Percentiles rank a stretch among this genome's conserved stretches.
These are phyloP conservation scores for Rattus rattus DNA, from an alignment of 2,113 vertebrate species.

Conservation along the genomic window DNA sequence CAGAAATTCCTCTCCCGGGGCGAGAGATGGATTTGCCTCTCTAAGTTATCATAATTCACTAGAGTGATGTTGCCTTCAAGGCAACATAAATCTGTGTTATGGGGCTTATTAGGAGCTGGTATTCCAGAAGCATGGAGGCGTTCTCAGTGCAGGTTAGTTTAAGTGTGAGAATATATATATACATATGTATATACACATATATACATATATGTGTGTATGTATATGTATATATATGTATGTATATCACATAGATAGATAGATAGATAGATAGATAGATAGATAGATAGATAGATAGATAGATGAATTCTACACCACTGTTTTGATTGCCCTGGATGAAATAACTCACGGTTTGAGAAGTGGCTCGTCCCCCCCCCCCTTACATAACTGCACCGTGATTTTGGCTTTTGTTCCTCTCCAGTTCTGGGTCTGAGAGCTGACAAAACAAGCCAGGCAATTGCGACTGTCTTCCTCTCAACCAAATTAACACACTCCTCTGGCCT, in stretches of 20 bases:
- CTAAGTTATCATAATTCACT: constrained; percentile 32
- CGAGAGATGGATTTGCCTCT: constrained; percentile 23
- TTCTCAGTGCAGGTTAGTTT: constrained; percentile 28
- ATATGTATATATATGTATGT: no score
- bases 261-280: no score
- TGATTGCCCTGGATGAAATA: constrained; percentile 20
- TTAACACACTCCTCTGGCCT: constrained; percentile 75
- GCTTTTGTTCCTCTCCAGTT: constrained; percentile 71
- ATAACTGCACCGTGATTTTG: constrained; percentile 65
- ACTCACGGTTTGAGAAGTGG: background rate
- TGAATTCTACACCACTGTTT: background rate
- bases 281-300: no score
- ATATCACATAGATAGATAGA: no score
- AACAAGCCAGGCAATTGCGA: constrained; percentile 61
- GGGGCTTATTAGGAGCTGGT: background rate
- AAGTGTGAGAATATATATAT: background rate
- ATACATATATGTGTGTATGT: no score
- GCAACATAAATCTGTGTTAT: background rate
- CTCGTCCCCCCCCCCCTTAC: constrained; percentile 41
- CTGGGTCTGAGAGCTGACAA: constrained; percentile 55
- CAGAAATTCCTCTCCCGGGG: constrained; percentile 45
- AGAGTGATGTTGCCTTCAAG: background rate
- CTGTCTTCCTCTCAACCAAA: constrained; percentile 34
- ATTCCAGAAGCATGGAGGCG: constrained; percentile 30
- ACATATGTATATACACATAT: no score